phyloP scores from a whole-genome alignment of 2,113 vertebrate genomes.

The Nesogale talazaci region DNA sequence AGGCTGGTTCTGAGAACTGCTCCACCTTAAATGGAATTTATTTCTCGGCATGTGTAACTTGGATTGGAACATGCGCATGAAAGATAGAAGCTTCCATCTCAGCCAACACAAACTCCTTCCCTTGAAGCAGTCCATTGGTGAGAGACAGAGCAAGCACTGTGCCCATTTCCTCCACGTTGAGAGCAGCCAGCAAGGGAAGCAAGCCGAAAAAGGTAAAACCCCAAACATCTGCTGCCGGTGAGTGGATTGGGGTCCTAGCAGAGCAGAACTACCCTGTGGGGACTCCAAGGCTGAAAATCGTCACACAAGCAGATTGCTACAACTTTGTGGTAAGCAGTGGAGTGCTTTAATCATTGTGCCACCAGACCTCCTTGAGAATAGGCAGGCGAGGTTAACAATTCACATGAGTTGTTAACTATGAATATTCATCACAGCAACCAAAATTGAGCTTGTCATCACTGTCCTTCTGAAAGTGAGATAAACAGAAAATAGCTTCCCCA shows the following conservation, averaged over 20 bases:
- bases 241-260: too few species aligned
- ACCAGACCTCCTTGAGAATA: background rate
- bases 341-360: too few species aligned
- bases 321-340: too few species aligned
- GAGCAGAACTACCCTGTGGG: too few species aligned
- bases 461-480: too few species aligned
- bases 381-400: background rate
- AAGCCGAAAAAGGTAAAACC: background rate
- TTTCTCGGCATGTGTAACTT: conserved; percentile 42
- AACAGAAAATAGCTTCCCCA: too few species aligned
- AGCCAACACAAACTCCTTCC: background rate
- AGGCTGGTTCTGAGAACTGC: background rate
- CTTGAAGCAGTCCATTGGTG: background rate
- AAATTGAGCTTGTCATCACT: too few species aligned
- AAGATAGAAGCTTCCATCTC: background rate
- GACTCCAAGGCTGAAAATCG: too few species aligned
- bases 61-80: background rate
- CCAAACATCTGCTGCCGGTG: too few species aligned
- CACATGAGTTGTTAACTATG: too few species aligned
- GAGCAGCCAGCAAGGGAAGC: background rate
- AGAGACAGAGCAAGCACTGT: background rate
- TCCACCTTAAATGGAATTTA: background rate
- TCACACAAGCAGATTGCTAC: too few species aligned
- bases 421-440: too few species aligned
- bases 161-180: background rate